Conservation (phyloP, 2,797 vertebrate genomes). For the Micropoecilia bifurca region DNA sequence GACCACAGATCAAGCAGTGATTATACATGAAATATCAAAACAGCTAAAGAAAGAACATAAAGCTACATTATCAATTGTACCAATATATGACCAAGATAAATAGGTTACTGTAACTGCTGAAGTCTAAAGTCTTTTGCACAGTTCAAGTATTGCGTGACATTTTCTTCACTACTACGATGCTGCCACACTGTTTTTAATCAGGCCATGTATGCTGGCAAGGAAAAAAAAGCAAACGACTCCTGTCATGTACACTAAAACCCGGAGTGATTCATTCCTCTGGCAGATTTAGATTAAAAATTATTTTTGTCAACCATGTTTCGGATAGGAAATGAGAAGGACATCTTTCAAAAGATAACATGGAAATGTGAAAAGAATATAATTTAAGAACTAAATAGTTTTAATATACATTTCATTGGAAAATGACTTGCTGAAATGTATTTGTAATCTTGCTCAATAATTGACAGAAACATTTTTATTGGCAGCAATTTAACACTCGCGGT, state of each 20-base stretch:
- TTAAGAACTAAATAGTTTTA: neutral
- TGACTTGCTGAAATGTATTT: neutral
- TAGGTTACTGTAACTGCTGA: neutral
- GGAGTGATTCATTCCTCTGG: neutral
- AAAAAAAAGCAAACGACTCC: neutral
- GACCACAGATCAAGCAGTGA: neutral
- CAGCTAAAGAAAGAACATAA: conserved; percentile 1
- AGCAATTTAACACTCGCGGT: neutral
- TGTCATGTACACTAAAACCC: neutral
- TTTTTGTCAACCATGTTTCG: neutral
- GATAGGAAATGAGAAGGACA: neutral
- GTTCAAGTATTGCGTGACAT: neutral
- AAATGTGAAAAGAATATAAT: neutral
- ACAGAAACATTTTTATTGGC: neutral
- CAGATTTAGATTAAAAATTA: neutral
- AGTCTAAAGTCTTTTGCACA: neutral
- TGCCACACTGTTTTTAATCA: neutral
- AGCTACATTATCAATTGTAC: too few relatives aligned
- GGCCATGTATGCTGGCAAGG: neutral
- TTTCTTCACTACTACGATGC: neutral
- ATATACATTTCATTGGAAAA: neutral
- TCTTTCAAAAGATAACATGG: neutral
- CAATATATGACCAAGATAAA: neutral
- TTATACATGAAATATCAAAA: neutral
- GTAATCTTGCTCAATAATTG: neutral